Percentiles rank a stretch among this genome's conserved stretches.
These are phyloP conservation scores for Julus scanicus DNA, from an alignment of 2,888 invertebrate genomes.

Conservation along the genomic window DNA sequence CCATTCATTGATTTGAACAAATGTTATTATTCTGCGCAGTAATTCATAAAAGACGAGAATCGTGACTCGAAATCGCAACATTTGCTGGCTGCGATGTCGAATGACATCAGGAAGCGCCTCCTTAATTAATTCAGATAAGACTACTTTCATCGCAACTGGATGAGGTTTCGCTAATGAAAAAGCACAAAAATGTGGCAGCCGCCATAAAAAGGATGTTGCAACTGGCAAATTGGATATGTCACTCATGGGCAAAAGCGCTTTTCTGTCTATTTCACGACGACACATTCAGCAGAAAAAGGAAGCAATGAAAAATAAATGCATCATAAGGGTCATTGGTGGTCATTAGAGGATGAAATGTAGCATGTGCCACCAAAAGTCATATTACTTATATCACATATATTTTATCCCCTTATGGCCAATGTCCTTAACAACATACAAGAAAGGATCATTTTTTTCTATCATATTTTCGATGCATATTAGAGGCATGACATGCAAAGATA, in stretches of 20 bases:
- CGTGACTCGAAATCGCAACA: no score
- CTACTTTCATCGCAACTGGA: not conserved
- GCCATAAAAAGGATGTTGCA: not conserved
- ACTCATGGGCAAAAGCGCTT: not conserved
- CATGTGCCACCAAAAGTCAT: no score
- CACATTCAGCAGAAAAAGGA: not conserved
- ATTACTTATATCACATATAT: no score
- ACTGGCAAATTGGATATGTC: not conserved
- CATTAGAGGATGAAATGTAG: not conserved
- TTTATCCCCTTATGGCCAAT: no score
- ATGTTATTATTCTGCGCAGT: no score
- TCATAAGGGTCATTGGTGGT: not conserved
- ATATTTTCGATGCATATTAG: no score
- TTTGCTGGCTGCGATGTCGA: not conserved
- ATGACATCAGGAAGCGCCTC: conserved; percentile 8
- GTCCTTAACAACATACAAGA: no score
- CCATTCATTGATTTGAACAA: no score
- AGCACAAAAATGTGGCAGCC: not conserved
- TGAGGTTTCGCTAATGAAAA: conserved; percentile 21
- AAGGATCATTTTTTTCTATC: no score
- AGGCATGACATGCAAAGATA: no score
- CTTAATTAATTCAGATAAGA: not conserved
- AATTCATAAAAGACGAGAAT: no score
- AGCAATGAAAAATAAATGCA: not conserved
- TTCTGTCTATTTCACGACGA: not conserved